These are phyloP conservation scores for Morelia viridis DNA, from an alignment of 2,797 vertebrate genomes.

Conservation along the genomic window DNA sequence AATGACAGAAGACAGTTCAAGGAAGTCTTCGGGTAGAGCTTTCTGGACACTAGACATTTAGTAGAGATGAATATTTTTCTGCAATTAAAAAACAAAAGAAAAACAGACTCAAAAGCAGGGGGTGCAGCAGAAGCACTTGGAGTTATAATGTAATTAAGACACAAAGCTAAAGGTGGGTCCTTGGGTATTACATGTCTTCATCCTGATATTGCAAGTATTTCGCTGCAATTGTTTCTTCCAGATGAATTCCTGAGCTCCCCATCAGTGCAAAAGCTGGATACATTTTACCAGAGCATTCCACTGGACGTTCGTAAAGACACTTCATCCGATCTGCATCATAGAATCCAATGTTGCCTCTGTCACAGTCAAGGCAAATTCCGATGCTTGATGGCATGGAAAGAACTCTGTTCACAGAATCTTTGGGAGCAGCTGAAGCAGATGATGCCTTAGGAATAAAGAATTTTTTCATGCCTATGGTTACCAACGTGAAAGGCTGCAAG, in stretches of 20 bases:
- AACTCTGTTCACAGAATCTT: slow-evolving; percentile 79
- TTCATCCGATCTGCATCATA: slow-evolving; percentile 88
- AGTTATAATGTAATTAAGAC: slow-evolving; percentile 47
- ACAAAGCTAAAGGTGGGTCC: slow-evolving; percentile 46
- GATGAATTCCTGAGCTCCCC: slow-evolving; percentile 86
- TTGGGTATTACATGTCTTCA: slow-evolving; percentile 57
- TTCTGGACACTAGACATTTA: not conserved
- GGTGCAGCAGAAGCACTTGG: slow-evolving; percentile 42
- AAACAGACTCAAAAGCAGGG: slow-evolving; percentile 36
- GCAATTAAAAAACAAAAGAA: slow-evolving; percentile 45
- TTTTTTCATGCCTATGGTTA: slow-evolving; percentile 94
- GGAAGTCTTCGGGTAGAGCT: slow-evolving; percentile 18
- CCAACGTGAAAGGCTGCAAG: slow-evolving; percentile 89
- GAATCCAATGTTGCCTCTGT: slow-evolving; percentile 87
- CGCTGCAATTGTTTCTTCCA: slow-evolving; percentile 82
- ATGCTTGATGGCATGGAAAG: slow-evolving; percentile 86
- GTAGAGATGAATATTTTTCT: not conserved
- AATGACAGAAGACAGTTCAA: slow-evolving; percentile 42
- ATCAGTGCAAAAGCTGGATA: slow-evolving; percentile 93
- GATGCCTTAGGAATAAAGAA: slow-evolving; percentile 89
- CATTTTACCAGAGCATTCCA: slow-evolving; percentile 93
- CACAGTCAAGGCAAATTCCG: slow-evolving; percentile 90
- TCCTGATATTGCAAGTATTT: slow-evolving; percentile 79
- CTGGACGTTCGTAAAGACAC: slow-evolving; percentile 92
- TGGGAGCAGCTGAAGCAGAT: slow-evolving; percentile 70